A percentile compares a stretch with the other conserved stretches of the same genome.
Evolutionary conservation across 2,888 invertebrate genomes (phyloP).

Genomic region (Rhyacophila evoluta): DNA sequence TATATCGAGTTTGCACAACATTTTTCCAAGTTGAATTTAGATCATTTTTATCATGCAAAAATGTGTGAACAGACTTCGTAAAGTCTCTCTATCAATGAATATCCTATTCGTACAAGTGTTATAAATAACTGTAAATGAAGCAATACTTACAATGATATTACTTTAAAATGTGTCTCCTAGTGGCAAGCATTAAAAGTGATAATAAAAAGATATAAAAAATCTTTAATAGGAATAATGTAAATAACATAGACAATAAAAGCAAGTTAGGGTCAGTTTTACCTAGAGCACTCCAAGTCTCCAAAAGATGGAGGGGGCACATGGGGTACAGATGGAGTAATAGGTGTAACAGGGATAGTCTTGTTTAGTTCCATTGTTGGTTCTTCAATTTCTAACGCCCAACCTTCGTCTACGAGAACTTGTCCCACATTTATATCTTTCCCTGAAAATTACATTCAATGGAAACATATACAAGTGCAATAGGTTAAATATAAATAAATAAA

Average conservation of each 20-base stretch:
- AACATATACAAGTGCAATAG: too few relatives aligned
- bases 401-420: conserved; percentile 71
- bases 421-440: conserved; percentile 73
- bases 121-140: not conserved
- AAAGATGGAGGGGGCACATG: conserved; percentile 59
- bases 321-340: not conserved
- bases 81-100: too few relatives aligned
- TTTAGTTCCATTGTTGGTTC: conserved; percentile 54
- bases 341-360: not conserved
- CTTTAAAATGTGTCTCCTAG: not conserved
- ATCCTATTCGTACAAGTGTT: not conserved
- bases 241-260: not conserved
- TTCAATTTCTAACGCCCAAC: conserved; percentile 67
- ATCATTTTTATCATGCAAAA: too few relatives aligned
- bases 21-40: too few relatives aligned
- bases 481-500: too few relatives aligned
- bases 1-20: too few relatives aligned
- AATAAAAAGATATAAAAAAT: too few relatives aligned
- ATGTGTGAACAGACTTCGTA: too few relatives aligned
- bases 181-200: not conserved
- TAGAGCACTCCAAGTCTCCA: conserved; percentile 64
- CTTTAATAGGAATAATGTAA: too few relatives aligned
- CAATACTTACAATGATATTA: not conserved
- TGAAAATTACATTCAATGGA: too few relatives aligned
- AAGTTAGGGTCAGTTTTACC: conserved; percentile 53